Evolutionary conservation across 2,113 vertebrate genomes (phyloP).

Genomic region (Phylloscopus trochiloides): DNA sequence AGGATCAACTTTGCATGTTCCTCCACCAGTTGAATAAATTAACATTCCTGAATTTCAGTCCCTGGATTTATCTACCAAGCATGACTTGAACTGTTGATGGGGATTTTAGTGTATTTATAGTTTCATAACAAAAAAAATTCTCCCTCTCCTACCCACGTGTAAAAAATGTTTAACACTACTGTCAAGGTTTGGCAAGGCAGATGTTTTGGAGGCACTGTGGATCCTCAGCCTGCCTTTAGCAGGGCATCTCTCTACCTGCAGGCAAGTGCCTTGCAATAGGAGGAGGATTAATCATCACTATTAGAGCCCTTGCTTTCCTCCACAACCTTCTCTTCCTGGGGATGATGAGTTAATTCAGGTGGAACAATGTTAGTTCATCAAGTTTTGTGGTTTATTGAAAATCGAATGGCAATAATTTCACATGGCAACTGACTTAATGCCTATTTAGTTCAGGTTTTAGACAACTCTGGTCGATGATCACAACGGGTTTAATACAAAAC

Average conservation of each 20-base stretch:
- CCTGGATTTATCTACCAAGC: not conserved
- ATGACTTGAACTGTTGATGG: not conserved
- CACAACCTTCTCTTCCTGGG: slow-evolving; percentile 38
- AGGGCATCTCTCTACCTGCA: not conserved
- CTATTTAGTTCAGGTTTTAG: slow-evolving; percentile 57
- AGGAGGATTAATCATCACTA: slow-evolving; percentile 54
- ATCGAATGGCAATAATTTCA: slow-evolving; percentile 69
- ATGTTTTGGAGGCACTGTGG: not conserved
- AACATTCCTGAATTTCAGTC: not conserved
- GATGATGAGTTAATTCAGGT: slow-evolving; percentile 72
- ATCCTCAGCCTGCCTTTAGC: not conserved
- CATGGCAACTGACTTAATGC: slow-evolving; percentile 59
- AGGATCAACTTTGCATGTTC: not conserved
- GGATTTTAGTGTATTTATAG: slow-evolving; percentile 10
- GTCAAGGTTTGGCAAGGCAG: not conserved
- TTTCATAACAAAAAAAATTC: not conserved
- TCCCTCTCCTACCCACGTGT: not conserved
- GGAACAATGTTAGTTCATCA: slow-evolving; percentile 70
- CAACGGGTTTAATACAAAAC: not conserved
- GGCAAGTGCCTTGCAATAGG: not conserved
- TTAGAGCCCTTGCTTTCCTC: not conserved
- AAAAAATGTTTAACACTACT: not conserved
- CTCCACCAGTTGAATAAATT: not conserved
- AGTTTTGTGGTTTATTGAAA: slow-evolving; percentile 70
- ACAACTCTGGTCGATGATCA: not conserved